Conservation (phyloP, 1,140 invertebrate genomes). For the Hydropsyche tenuis region DNA sequence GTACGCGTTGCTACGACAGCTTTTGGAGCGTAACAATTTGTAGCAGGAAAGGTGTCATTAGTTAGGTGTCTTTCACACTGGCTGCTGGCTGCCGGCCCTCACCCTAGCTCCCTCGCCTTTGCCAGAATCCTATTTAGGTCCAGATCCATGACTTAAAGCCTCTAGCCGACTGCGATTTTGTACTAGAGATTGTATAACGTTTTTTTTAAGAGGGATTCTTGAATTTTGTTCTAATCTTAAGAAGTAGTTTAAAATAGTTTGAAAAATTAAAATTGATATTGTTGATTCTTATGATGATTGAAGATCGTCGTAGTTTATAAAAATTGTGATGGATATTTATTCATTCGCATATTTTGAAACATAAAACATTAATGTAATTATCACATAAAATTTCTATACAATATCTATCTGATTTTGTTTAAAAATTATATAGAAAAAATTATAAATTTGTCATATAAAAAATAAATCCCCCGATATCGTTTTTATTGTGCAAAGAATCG, state of each 20-base stretch:
- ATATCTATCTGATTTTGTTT: no score
- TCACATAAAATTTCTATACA: no score
- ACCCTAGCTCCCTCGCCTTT: constrained; percentile 1
- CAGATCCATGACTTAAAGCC: constrained; percentile 33
- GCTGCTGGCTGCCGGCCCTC: constrained; percentile 40
- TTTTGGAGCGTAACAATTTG: constrained; percentile 52
- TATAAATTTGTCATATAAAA: no score
- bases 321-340: no score
- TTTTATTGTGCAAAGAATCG: background rate
- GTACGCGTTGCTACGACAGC: constrained; percentile 30
- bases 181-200: background rate
- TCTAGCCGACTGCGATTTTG: background rate
- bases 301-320: no score
- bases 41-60: constrained; percentile 54
- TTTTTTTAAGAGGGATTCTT: background rate
- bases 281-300: no score
- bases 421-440: no score
- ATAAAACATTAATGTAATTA: no score
- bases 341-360: no score
- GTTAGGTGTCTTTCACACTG: constrained; percentile 54
- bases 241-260: no score
- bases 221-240: background rate
- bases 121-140: constrained; percentile 36
- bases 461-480: background rate
- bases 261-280: no score